Evolutionary conservation across 2,113 vertebrate genomes (phyloP).

Genomic region (Equus przewalskii): DNA sequence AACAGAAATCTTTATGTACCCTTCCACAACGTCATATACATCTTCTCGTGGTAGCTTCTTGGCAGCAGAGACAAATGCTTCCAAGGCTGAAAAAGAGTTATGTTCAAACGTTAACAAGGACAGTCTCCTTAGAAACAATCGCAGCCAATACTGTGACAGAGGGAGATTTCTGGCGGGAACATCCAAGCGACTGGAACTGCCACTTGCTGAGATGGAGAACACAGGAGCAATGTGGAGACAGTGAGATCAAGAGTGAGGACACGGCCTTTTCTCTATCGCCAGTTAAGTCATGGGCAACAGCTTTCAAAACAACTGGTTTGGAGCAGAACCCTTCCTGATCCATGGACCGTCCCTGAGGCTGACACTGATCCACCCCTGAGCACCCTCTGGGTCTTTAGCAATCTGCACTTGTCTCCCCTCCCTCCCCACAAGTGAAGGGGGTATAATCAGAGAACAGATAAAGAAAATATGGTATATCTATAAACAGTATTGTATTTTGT

Average conservation of each 20-base stretch:
- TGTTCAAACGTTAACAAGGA: not conserved
- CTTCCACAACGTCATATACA: slow-evolving; percentile 95
- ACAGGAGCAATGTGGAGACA: accelerated
- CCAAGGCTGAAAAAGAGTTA: slow-evolving; percentile 89
- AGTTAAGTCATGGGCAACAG: not conserved
- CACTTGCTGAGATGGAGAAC: not conserved
- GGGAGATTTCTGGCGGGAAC: not conserved
- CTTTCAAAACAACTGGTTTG: not conserved
- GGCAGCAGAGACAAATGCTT: slow-evolving; percentile 90
- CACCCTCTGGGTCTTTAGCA: not conserved
- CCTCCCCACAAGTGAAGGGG: too few relatives aligned
- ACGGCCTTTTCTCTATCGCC: not conserved
- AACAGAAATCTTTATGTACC: slow-evolving; percentile 96
- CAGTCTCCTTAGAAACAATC: not conserved
- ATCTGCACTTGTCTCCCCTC: not conserved
- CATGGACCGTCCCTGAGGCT: not conserved
- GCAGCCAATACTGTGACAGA: accelerated
- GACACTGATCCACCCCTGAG: not conserved
- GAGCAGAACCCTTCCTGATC: not conserved
- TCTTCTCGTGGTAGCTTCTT: slow-evolving; percentile 89
- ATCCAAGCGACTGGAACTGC: too few relatives aligned
- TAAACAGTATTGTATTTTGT: too few relatives aligned
- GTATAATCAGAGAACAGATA: not conserved
- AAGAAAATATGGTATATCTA: not conserved
- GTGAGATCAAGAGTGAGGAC: not conserved